phyloP scores from a whole-genome alignment of 30 jellyfish, hydroid and myxozoan species.

The Cassiopea xamachana region DNA sequence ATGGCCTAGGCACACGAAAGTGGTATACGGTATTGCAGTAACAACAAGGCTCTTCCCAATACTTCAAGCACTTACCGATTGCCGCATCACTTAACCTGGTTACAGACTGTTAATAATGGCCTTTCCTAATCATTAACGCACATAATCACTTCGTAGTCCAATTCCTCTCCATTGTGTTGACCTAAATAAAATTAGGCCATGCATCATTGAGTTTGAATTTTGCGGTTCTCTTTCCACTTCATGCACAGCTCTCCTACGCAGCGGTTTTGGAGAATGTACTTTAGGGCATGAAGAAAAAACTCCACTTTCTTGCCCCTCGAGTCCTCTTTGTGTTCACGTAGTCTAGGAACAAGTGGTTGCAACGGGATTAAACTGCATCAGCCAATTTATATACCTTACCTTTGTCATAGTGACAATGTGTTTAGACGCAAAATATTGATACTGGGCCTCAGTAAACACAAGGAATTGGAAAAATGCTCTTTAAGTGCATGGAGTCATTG shows the following conservation, averaged over 20 bases:
- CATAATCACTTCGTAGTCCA: constrained; percentile 23
- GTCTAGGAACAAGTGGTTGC: no score
- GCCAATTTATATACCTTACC: no score
- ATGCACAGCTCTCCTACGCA: constrained; percentile 48
- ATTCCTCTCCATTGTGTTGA: constrained; percentile 23
- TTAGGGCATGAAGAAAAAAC: no score
- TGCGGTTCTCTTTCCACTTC: constrained; percentile 67
- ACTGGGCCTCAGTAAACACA: no score
- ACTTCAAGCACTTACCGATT: neutral
- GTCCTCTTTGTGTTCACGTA: no score
- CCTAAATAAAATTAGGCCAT: constrained; percentile 36
- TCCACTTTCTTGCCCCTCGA: no score
- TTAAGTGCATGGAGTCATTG: no score
- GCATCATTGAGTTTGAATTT: constrained; percentile 72
- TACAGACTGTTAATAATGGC: neutral
- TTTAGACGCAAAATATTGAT: no score
- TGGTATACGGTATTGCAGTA: neutral
- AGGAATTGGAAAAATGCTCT: no score
- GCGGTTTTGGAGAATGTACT: neutral
- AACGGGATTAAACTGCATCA: no score
- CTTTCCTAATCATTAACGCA: neutral
- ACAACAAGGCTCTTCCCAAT: neutral
- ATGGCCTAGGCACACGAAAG: constrained; percentile 4
- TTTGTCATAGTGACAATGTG: no score
- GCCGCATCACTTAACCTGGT: neutral